Conservation (phyloP, 2,113 vertebrate genomes). For the Leucopsar rothschildi region DNA sequence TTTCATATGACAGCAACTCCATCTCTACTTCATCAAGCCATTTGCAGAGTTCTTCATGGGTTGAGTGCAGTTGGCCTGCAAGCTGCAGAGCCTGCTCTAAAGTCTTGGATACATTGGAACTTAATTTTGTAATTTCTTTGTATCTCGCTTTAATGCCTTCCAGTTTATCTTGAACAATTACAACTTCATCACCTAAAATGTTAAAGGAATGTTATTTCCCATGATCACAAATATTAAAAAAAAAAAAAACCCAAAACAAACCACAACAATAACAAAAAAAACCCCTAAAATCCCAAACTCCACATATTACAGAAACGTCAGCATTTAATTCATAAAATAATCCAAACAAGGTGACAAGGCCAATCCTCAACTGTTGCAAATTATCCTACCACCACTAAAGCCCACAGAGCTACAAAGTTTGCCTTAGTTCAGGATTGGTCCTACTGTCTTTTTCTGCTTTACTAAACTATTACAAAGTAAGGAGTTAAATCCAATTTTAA, state of each 20-base stretch:
- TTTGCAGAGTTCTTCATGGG: slow-evolving; percentile 77
- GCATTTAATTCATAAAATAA: not conserved
- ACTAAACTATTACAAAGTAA: not conserved
- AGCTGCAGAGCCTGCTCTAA: slow-evolving; percentile 85
- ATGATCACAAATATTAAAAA: not conserved
- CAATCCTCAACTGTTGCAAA: not conserved
- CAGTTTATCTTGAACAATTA: slow-evolving; percentile 94
- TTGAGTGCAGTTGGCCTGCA: slow-evolving; percentile 77
- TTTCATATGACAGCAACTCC: slow-evolving; percentile 78
- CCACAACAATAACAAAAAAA: not conserved
- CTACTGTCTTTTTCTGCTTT: not conserved
- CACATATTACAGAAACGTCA: not conserved
- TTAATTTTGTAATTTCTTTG: slow-evolving; percentile 86
- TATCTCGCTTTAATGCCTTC: slow-evolving; percentile 94
- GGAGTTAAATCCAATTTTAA: not conserved
- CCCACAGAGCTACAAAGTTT: not conserved
- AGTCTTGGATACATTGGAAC: slow-evolving; percentile 80
- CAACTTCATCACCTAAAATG: slow-evolving; percentile 91
- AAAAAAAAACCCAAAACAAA: not conserved
- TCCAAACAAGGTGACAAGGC: not conserved
- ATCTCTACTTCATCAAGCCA: slow-evolving; percentile 87
- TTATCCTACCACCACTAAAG: not conserved
- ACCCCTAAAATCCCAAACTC: not conserved
- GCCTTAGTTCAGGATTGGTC: not conserved
- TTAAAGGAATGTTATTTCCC: slow-evolving; percentile 43